phyloP scores from a whole-genome alignment of 2,888 invertebrate species.

The Serripes groenlandicus region DNA sequence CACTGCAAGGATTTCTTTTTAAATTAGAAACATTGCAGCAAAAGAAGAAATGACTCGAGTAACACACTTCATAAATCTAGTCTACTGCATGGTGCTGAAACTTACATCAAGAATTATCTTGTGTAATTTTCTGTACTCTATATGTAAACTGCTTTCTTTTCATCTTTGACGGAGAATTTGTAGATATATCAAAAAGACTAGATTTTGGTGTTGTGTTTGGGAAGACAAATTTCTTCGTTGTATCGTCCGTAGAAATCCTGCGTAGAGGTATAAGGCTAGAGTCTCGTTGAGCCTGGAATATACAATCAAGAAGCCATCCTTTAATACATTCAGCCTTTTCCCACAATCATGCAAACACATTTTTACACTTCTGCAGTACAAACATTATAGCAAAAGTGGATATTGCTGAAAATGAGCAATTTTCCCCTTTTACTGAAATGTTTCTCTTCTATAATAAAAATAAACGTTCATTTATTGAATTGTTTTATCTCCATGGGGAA shows the following conservation, averaged over 20 bases:
- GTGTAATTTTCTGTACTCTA: not conserved
- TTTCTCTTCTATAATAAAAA: too few relatives aligned
- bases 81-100: too few relatives aligned
- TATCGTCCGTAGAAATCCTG: constrained; percentile 33
- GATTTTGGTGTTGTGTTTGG: constrained; percentile 21
- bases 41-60: not conserved
- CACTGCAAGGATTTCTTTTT: not conserved
- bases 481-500: too few relatives aligned
- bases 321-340: not conserved
- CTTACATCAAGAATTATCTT: constrained; percentile 11
- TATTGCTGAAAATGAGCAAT: not conserved
- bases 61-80: not conserved
- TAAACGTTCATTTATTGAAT: too few relatives aligned
- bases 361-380: not conserved
- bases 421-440: not conserved
- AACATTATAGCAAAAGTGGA: not conserved
- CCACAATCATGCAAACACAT: not conserved
- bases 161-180: not conserved
- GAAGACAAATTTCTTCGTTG: constrained; percentile 46
- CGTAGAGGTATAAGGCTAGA: constrained; percentile 60
- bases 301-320: not conserved
- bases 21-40: not conserved
- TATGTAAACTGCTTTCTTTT: not conserved
- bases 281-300: constrained; percentile 53
- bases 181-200: not conserved